Evolutionary conservation across 2,888 invertebrate genomes (phyloP), one percentile per base, ranked within the genome.

Genomic region (Elegia similella): DNA sequence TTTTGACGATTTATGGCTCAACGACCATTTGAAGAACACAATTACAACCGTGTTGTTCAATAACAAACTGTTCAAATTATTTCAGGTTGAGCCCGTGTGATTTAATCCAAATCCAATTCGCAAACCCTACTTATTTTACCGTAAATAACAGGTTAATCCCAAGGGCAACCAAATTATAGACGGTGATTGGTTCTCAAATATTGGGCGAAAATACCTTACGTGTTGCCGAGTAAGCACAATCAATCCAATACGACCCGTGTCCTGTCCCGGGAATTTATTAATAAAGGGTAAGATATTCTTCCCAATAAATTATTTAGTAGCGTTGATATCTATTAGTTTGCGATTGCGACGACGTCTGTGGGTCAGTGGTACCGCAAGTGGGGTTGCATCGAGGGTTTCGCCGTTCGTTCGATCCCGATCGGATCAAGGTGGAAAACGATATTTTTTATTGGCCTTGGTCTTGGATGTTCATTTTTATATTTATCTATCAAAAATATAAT

Each of bases 191-290:
- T 43, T 43, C 15, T 10, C 43, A 42, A 52, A 52, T 52, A 38
- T 43, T 30, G 42, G 13, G 15, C n/a, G 29, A 42, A 42, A 53
- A 43, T 53, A 43, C 29, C 52, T 30, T 15, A 46, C 32, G 44
- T 32, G 29, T 55, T 32, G 15, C 30, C 16, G 44, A 55, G 44
- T 55, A 55, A 55, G 54, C 32, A 32, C 32, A 32, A 55, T 44
- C 54, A 46, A 46, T 34, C 17, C 54, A 7, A 34, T 55, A 30
- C 17, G 54, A 34, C 30, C 42, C 44, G n/a, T 42, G 46, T n/a
- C 16, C 46, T n/a, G 29, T 17, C 44, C 32, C 44, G n/a, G n/a
- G 44, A 55, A 44, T 44, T 55, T 55, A 44, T 44, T 55, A 55
- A 55, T 46, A 46, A 54, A 55, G 32, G 30, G 44, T 32, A n/a